A percentile compares a stretch with the other conserved stretches of the same genome.
Evolutionary conservation across 2,888 invertebrate genomes (phyloP).

Genomic region (Eupithecia vulgata): DNA sequence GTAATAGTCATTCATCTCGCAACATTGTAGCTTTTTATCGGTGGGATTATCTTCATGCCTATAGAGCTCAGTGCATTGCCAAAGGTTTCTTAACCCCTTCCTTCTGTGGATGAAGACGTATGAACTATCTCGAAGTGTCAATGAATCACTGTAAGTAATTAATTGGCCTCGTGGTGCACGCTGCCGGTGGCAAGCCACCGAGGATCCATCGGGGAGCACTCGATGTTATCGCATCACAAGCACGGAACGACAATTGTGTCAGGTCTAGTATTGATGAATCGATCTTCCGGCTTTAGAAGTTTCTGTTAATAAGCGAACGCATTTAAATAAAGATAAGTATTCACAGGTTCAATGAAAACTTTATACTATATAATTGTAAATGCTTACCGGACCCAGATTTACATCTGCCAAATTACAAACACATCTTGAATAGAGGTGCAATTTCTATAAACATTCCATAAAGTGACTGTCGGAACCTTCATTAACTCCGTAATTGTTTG

Average conservation of each 20-base stretch:
- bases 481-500: background rate
- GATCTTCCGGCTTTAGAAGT: background rate
- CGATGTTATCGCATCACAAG: background rate
- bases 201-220: background rate
- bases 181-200: background rate
- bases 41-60: background rate
- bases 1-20: slow-evolving; percentile 4
- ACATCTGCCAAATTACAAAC: background rate
- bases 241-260: background rate
- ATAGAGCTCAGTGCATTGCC: background rate
- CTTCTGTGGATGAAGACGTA: background rate
- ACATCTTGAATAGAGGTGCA: background rate
- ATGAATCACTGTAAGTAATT: background rate
- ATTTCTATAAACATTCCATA: background rate
- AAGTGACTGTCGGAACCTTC: background rate
- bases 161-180: background rate
- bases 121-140: background rate
- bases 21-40: slow-evolving; percentile 3
- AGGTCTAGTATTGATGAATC: background rate
- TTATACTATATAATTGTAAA: too few relatives aligned
- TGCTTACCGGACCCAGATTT: background rate
- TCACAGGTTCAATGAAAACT: background rate
- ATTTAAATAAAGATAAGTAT: slow-evolving; percentile 13
- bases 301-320: background rate
- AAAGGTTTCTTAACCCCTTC: slow-evolving; percentile 2